Percentiles rank a stretch among this genome's conserved stretches.
These are phyloP conservation scores for Ifrita kowaldi DNA, from an alignment of 2,113 vertebrate species.

Conservation along the genomic window DNA sequence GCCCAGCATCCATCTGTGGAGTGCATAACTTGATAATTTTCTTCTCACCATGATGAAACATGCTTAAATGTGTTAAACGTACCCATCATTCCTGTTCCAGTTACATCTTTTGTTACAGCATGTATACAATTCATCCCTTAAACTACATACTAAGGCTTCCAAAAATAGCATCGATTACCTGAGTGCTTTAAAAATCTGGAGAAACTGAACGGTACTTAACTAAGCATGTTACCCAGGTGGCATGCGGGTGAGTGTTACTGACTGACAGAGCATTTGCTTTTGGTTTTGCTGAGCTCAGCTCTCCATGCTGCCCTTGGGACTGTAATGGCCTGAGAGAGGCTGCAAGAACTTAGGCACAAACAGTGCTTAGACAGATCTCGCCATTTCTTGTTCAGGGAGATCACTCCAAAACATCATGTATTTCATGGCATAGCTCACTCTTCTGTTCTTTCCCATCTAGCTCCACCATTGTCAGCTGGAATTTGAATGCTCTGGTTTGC, in stretches of 20 bases:
- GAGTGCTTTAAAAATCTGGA: neutral
- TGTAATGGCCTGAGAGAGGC: neutral
- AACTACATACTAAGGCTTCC: neutral
- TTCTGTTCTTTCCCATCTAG: neutral
- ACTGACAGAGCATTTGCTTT: neutral
- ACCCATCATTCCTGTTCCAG: neutral
- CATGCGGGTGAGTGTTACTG: neutral
- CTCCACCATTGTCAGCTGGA: neutral
- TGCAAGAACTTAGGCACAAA: neutral
- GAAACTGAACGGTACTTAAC: neutral
- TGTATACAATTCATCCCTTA: neutral
- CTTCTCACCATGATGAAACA: neutral
- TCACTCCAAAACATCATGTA: neutral
- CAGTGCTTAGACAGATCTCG: neutral
- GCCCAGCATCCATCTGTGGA: neutral
- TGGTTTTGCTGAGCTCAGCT: no score
- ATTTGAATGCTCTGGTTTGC: neutral
- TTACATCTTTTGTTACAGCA: neutral
- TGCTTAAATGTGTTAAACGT: neutral
- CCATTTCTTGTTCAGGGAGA: neutral
- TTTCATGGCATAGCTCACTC: neutral
- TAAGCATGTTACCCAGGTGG: neutral
- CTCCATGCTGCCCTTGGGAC: rapidly evolving
- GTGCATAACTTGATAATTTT: neutral
- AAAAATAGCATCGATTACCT: neutral